These are phyloP conservation scores for Meloidogyne exigua DNA, from an alignment of 1,140 invertebrate genomes.

Conservation along the genomic window DNA sequence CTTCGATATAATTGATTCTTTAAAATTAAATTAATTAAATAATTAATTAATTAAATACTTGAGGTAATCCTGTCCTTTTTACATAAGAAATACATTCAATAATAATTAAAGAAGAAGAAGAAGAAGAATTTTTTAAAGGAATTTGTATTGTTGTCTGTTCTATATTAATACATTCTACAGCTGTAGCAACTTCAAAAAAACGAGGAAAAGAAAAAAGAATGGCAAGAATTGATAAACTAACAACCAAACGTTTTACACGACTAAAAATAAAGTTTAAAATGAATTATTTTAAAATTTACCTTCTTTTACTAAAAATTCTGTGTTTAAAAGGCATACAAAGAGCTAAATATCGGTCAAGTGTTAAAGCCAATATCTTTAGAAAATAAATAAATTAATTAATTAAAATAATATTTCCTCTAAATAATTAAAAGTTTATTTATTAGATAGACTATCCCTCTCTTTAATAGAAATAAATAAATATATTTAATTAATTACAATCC, in stretches of 20 bases:
- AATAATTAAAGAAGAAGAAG: background rate
- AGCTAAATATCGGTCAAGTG: constrained; percentile 58
- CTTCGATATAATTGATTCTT: constrained; percentile 57
- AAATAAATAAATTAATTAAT: constrained; percentile 5
- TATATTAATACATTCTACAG: constrained; percentile 27
- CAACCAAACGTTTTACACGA: constrained; percentile 55
- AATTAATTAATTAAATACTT: constrained; percentile 28
- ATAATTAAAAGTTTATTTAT: too few species aligned
- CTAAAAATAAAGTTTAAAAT: constrained; percentile 28
- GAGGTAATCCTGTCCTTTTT: constrained; percentile 43
- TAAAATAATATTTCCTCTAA: too few species aligned
- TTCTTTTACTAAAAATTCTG: constrained; percentile 57
- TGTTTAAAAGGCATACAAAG: constrained; percentile 57
- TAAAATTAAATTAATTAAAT: constrained; percentile 17
- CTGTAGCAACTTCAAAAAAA: constrained; percentile 56
- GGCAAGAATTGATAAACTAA: constrained; percentile 50
- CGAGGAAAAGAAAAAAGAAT: constrained; percentile 55
- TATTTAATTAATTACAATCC: constrained; percentile 42
- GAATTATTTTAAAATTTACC: constrained; percentile 30
- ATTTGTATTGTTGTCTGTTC: background rate
- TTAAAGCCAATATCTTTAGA: constrained; percentile 48
- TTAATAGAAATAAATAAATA: too few species aligned
- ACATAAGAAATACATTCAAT: constrained; percentile 16
- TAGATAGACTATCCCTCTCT: too few species aligned
- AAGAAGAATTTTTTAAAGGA: background rate